phyloP scores from a whole-genome alignment of 35 echinoderm and acorn worm species.

The Eucidaris tribuloides region DNA sequence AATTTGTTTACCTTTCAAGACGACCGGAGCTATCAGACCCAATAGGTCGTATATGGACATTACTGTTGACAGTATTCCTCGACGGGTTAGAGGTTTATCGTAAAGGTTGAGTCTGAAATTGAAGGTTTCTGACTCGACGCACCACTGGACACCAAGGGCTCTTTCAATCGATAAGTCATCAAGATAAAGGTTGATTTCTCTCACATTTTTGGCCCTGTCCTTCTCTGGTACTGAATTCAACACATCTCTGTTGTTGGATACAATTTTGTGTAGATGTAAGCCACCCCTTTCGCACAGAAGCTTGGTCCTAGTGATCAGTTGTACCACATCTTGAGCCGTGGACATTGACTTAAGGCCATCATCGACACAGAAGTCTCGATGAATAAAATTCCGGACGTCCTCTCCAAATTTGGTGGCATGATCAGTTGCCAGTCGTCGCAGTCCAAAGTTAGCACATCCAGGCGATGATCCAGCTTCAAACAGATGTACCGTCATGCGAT shows the following conservation, averaged over 20 bases:
- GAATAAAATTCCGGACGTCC: neutral
- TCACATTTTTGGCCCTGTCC: neutral
- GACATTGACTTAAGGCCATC: slow-evolving; percentile 40
- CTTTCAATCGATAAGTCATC: slow-evolving; percentile 45
- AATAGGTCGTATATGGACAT: slow-evolving; percentile 41
- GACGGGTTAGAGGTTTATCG: slow-evolving; percentile 25
- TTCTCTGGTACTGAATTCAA: neutral
- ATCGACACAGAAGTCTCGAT: slow-evolving; percentile 20
- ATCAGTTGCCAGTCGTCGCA: neutral
- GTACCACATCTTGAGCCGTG: neutral
- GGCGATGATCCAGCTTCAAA: slow-evolving; percentile 42
- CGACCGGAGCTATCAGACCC: slow-evolving; percentile 42
- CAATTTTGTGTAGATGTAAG: neutral
- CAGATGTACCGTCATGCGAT: slow-evolving; percentile 40
- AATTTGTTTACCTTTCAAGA: slow-evolving; percentile 14
- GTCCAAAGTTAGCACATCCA: slow-evolving; percentile 38
- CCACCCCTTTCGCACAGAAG: slow-evolving; percentile 2
- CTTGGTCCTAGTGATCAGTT: slow-evolving; percentile 8
- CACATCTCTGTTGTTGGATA: neutral
- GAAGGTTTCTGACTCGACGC: slow-evolving; percentile 42
- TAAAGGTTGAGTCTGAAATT: slow-evolving; percentile 24
- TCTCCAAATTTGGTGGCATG: neutral
- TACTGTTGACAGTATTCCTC: slow-evolving; percentile 48
- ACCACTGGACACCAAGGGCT: slow-evolving; percentile 40
- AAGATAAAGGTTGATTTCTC: neutral